These are phyloP conservation scores for Drosophila quadrilineata DNA, from an alignment of 1,140 invertebrate species.

Conservation along the genomic window DNA sequence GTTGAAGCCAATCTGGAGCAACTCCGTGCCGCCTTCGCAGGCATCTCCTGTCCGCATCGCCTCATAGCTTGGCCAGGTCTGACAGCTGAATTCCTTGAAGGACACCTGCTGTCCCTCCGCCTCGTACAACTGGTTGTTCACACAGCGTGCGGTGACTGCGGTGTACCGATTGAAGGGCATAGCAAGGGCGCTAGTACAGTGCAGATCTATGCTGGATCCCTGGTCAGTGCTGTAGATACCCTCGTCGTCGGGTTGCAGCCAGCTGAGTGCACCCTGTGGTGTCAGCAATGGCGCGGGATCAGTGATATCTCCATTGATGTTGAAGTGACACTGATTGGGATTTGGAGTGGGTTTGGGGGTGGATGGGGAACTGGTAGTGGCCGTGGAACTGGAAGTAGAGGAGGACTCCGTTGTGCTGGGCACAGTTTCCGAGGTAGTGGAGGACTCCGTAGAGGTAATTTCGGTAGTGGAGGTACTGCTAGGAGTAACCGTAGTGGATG, in stretches of 20 bases:
- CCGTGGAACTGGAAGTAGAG: conserved; percentile 1
- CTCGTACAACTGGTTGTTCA: conserved; percentile 41
- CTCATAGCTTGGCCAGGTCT: conserved; percentile 53
- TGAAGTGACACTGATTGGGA: conserved; percentile 52
- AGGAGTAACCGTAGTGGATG: background rate
- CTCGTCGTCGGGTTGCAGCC: conserved; percentile 44
- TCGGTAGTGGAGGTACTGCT: too few relatives aligned
- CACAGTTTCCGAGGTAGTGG: background rate
- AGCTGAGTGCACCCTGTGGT: conserved; percentile 44
- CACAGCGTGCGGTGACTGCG: conserved; percentile 47
- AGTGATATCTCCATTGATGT: conserved; percentile 49
- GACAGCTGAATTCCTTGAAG: conserved; percentile 59
- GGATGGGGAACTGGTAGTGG: background rate
- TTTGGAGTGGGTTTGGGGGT: conserved; percentile 23
- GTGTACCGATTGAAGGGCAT: conserved; percentile 52
- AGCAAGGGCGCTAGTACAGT: conserved; percentile 51
- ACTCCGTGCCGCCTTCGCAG: conserved; percentile 54
- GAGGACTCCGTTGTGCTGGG: background rate
- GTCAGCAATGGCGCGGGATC: conserved; percentile 67
- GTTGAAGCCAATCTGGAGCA: conserved; percentile 64
- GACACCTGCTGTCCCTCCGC: conserved; percentile 26
- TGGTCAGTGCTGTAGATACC: conserved; percentile 44
- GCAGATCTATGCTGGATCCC: conserved; percentile 51
- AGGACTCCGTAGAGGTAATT: background rate
- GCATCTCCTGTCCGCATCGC: conserved; percentile 44